Base-by-base conservation (phyloP, 2,888 invertebrate genomes). In the Papilio protenor region DNA sequence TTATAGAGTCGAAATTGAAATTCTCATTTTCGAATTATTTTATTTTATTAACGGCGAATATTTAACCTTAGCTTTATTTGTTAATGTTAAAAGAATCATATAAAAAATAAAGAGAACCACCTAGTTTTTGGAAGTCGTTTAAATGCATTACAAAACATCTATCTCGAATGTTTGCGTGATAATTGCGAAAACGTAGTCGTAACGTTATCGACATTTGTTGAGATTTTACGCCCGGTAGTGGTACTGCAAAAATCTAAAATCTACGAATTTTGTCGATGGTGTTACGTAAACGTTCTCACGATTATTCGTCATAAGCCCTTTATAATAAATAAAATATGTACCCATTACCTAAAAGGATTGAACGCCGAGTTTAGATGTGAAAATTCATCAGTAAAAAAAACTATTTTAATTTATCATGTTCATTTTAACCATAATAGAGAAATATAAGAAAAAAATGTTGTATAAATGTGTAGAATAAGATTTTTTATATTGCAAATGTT, bases 41-140 rank as follows among this genome's bases (percentile, higher is more conserved):
- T 21, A 18, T 21, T 76, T 64, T 16, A 72, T 52, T 78, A 75
- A 55, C 47, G 21, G 45, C 75, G 40, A 49, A 55, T 78, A 66
- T 75, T 16, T 75, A 75, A 75, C 72, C 52, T 45, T 64, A 66
- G 72, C 55, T 71, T 75, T 57, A 72, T 66, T 72, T 78, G 45
- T 75, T 45, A 72, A 55, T n/a, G 55, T 55, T n/a, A n/a, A 55
- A 52, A 6, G 52, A 52, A 18, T 18, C 18, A 52, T 16, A 5
- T 14, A 16, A 49, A 52, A 18, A 14, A 14, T 1, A 1, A 18
- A 52, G 5, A 18, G 16, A 18, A 52, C 16, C 6, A 18, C 5
- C 18, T 52, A 18, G 6, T 40, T 40, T 40, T 40, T 40, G 40
- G 40, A 40, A 40, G 40, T 40, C 8, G 40, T 8, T 40, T 33